Evolutionary conservation across 2,797 vertebrate genomes (phyloP).

Genomic region (Pagetopsis macropterus): DNA sequence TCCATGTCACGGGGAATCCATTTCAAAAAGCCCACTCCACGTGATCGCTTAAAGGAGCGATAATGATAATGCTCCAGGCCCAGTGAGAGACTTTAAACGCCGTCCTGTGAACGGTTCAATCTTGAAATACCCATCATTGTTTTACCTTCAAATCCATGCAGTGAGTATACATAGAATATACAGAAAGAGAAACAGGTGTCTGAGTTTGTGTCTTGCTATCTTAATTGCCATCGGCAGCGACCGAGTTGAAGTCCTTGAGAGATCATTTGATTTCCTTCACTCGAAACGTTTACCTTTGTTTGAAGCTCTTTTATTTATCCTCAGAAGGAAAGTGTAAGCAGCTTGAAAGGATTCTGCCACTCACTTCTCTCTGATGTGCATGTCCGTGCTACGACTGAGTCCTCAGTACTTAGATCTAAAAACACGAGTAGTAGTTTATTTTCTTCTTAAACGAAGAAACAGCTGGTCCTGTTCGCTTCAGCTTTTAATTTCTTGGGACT

Average conservation of each 20-base stretch:
- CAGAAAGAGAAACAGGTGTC: constrained; percentile 62
- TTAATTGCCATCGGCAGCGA: constrained; percentile 42
- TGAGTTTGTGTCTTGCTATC: constrained; percentile 42
- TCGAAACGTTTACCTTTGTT: constrained; percentile 19
- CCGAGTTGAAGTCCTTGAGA: constrained; percentile 22
- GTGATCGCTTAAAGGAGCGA: constrained; percentile 49
- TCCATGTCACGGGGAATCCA: constrained; percentile 72
- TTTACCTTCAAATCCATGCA: constrained; percentile 37
- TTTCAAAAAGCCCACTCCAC: constrained; percentile 59
- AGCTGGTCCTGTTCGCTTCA: too few species aligned
- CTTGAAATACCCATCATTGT: constrained; percentile 60
- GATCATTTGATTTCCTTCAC: not conserved
- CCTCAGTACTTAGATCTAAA: not conserved
- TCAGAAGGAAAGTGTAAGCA: not conserved
- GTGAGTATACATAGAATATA: constrained; percentile 50
- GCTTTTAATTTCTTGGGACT: not conserved
- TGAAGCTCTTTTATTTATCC: constrained; percentile 6
- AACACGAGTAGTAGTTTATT: too few species aligned
- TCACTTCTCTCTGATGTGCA: not conserved
- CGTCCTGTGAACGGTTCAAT: constrained; percentile 63
- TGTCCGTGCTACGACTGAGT: not conserved
- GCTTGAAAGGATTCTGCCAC: not conserved
- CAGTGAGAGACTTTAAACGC: constrained; percentile 47
- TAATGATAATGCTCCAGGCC: constrained; percentile 14
- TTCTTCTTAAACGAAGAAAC: too few species aligned